phyloP scores from a whole-genome alignment of 2,113 vertebrate species.

The Tonatia bakeri region DNA sequence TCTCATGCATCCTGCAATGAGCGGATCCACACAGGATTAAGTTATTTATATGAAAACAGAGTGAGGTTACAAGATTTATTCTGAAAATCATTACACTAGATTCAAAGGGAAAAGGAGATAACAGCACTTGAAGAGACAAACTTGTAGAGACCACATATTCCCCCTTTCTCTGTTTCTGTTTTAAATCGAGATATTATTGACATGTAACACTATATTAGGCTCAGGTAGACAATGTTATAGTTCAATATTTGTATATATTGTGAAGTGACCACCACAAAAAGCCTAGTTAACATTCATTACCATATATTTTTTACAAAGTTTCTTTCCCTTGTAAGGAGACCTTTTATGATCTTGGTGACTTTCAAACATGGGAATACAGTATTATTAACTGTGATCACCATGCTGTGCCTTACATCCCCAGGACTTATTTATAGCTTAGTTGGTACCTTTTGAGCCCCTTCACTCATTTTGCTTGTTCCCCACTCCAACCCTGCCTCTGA shows the following conservation, averaged over 20 bases:
- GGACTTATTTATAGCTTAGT: not conserved
- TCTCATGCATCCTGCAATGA: not conserved
- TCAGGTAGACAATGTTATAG: not conserved
- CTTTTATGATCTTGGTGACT: not conserved
- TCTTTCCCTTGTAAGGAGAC: not conserved
- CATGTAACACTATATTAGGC: not conserved
- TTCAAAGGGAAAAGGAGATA: not conserved
- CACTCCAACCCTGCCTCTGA: not conserved
- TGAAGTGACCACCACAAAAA: not conserved
- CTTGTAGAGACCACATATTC: not conserved
- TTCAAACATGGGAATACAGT: not conserved
- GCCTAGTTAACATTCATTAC: not conserved
- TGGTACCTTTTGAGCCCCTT: not conserved
- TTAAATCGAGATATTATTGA: not conserved
- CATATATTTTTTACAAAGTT: not conserved
- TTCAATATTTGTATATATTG: not conserved
- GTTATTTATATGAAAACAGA: not conserved
- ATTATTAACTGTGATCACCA: not conserved
- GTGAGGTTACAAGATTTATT: not conserved
- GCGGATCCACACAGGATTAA: not conserved
- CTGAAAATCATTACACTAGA: not conserved
- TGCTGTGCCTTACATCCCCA: not conserved
- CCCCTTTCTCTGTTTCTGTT: not conserved
- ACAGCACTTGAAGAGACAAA: not conserved
- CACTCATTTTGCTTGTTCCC: not conserved